Base-by-base conservation (phyloP, 2,888 invertebrate species). In the Andrena minutula region DNA sequence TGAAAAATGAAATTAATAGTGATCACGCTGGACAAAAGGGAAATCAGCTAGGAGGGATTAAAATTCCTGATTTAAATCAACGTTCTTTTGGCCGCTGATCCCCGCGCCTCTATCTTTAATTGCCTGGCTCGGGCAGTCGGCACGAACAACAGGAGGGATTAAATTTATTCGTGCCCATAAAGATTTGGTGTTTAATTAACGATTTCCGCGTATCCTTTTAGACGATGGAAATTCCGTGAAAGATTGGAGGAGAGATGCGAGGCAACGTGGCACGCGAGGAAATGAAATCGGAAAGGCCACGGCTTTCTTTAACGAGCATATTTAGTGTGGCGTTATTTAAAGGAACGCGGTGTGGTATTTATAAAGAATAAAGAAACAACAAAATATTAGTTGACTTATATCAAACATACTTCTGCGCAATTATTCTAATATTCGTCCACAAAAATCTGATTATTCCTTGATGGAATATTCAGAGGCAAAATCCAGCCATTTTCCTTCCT, bases 111-210 rank as follows among this genome's bases (percentile, higher is more conserved):
- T 73, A 60, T 71, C 73, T 77, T 73, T 75, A 77, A 83, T 85
- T 76, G 73, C 72, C 30, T 70, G 58, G 51, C 28, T 23, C 64
- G 30, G 30, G 23, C 63, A 30, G 51, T 35, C 60, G 10, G 69
- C 72, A 49, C 35, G 20, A 69, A 58, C 6, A 23, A 16, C 53
- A 20, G 41, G 41, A 28, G 4, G 10, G 51, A 79, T 73, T 26
- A 51, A 81, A 58, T 81, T 81, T 69, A 79, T 70, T 66, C 74
- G n/a, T 28, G 47, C 71, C 49, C 58, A 16, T 79, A 73, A 73
- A 79, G 68, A 68, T 73, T 81, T 41, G 63, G 58, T 73, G 63
- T 79, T 80, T 58, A 72, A 63, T 79, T 73, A 73, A 72, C 72
- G 66, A 63, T 72, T 80, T 60, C 56, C 66, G 72, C 16, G 41